Evolutionary conservation across 2,797 vertebrate species (phyloP).

Genomic region (Huso huso): DNA sequence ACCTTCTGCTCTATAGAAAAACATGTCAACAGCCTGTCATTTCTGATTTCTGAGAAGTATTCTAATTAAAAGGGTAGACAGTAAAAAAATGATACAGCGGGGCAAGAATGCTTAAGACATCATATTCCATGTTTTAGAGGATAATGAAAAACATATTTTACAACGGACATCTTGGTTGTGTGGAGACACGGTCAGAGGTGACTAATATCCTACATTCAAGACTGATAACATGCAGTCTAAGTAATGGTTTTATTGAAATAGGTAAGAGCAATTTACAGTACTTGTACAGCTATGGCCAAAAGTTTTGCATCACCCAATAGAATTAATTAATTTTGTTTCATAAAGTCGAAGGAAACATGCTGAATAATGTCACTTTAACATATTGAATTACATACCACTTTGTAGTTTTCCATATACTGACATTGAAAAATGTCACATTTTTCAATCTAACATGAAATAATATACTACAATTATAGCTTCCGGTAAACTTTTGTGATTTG

Average conservation of each 20-base stretch:
- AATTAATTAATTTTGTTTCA: too few relatives aligned
- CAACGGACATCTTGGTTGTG: not conserved
- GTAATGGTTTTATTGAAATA: conserved; percentile 11
- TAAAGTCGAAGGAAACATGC: too few relatives aligned
- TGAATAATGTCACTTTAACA: too few relatives aligned
- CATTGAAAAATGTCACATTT: too few relatives aligned
- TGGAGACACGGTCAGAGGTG: conserved; percentile 12
- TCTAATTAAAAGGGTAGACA: conserved; percentile 41
- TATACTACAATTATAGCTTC: too few relatives aligned
- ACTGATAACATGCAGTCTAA: conserved; percentile 10
- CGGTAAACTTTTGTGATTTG: too few relatives aligned
- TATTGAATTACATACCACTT: too few relatives aligned
- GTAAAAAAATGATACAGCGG: conserved; percentile 40
- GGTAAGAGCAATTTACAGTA: too few relatives aligned
- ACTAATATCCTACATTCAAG: conserved; percentile 6
- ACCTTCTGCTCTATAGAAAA: conserved; percentile 38
- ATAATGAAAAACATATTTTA: conserved; percentile 20
- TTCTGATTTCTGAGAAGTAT: conserved; percentile 39
- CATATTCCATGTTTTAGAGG: conserved; percentile 30
- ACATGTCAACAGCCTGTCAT: conserved; percentile 60
- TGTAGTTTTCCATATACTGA: too few relatives aligned
- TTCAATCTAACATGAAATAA: too few relatives aligned
- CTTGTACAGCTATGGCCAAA: too few relatives aligned
- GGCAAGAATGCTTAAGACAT: conserved; percentile 48
- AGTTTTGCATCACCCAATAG: too few relatives aligned